These are phyloP conservation scores for Drosophila kikkawai DNA, from an alignment of 1,140 invertebrate genomes.

Conservation along the genomic window DNA sequence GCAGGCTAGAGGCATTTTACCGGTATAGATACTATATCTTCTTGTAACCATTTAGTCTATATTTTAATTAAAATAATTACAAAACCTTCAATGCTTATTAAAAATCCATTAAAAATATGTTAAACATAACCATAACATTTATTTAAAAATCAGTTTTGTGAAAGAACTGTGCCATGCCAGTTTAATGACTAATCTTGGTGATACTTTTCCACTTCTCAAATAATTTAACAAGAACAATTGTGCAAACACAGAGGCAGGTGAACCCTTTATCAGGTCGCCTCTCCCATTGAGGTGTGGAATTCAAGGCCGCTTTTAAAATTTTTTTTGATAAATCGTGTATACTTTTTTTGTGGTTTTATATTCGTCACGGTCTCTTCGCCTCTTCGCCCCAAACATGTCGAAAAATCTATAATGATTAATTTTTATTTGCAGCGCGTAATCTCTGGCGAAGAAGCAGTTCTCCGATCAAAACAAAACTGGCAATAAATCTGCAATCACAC, in stretches of 20 bases:
- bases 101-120: neutral
- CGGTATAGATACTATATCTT: neutral
- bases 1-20: too few relatives aligned
- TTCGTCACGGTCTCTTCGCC: slow-evolving; percentile 29
- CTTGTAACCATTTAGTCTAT: neutral
- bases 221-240: slow-evolving; percentile 10
- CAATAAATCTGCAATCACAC: slow-evolving; percentile 39
- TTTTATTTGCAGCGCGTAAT: slow-evolving; percentile 73
- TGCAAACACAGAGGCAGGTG: neutral
- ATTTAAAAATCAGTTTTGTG: neutral
- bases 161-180: neutral
- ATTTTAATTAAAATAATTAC: neutral
- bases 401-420: slow-evolving; percentile 66
- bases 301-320: slow-evolving; percentile 43
- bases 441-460: slow-evolving; percentile 23
- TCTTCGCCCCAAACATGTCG: slow-evolving; percentile 12
- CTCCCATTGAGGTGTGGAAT: slow-evolving; percentile 6
- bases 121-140: neutral
- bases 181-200: neutral
- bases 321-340: slow-evolving; percentile 25
- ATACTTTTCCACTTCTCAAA: neutral
- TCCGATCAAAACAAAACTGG: slow-evolving; percentile 50
- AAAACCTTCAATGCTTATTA: neutral
- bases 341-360: slow-evolving; percentile 18
- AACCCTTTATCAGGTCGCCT: slow-evolving; percentile 20